Evolutionary conservation across 2,888 invertebrate species (phyloP).

Genomic region (Watsonalla cultraria): DNA sequence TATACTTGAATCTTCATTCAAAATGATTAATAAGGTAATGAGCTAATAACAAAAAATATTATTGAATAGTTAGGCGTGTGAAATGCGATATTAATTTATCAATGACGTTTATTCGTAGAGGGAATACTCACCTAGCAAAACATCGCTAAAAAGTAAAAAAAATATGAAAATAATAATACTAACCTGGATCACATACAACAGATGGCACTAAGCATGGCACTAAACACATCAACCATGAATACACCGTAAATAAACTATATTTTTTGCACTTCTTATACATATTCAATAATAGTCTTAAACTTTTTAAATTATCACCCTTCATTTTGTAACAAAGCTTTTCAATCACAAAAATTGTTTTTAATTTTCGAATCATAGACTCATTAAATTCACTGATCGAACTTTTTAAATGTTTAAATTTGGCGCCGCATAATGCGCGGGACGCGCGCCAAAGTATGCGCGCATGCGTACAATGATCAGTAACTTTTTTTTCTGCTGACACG

Average conservation of each 20-base stretch:
- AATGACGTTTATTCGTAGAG: too few relatives aligned
- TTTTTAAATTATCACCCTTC: slow-evolving; percentile 13
- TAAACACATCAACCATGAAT: slow-evolving; percentile 59
- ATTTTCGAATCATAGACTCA: neutral
- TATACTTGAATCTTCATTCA: too few relatives aligned
- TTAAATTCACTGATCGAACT: neutral
- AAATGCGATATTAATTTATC: too few relatives aligned
- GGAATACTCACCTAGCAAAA: too few relatives aligned
- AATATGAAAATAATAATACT: slow-evolving; percentile 5
- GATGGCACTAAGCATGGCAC: slow-evolving; percentile 60
- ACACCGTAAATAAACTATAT: slow-evolving; percentile 34
- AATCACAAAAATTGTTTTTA: too few relatives aligned
- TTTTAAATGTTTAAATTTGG: slow-evolving; percentile 28
- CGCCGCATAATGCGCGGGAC: slow-evolving; percentile 56
- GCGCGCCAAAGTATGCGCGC: slow-evolving; percentile 61
- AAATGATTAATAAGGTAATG: too few relatives aligned
- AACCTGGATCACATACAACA: slow-evolving; percentile 53
- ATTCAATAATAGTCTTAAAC: slow-evolving; percentile 23
- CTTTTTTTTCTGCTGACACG: slow-evolving; percentile 40
- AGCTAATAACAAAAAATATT: too few relatives aligned
- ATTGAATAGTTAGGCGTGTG: too few relatives aligned
- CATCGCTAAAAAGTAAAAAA: too few relatives aligned
- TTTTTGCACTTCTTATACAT: slow-evolving; percentile 42
- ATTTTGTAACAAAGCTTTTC: slow-evolving; percentile 19
- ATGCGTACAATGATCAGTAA: slow-evolving; percentile 51